Evolutionary conservation across 2,113 vertebrate species (phyloP).

Genomic region (Murina feae): DNA sequence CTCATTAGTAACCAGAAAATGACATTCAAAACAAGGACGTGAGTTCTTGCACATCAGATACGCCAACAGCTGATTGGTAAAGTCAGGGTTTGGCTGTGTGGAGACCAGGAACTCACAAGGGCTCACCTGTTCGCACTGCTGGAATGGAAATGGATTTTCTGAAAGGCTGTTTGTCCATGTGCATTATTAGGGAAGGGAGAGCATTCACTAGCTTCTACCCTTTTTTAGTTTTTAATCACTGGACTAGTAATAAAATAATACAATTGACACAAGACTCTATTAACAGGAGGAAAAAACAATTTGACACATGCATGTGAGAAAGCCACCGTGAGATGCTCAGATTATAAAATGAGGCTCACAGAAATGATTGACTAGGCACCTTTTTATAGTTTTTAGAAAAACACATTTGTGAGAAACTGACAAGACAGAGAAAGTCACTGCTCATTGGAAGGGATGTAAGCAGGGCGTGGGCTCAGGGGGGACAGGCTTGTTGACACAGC

Average conservation of each 20-base stretch:
- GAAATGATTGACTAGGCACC: background rate
- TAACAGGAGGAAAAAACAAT: background rate
- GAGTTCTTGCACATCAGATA: background rate
- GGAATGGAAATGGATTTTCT: background rate
- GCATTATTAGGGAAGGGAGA: background rate
- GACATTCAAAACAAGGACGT: background rate
- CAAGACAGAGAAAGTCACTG: background rate
- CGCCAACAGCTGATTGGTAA: background rate
- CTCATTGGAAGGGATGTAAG: background rate
- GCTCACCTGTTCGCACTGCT: background rate
- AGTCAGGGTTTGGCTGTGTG: fast-evolving
- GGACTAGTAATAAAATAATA: background rate
- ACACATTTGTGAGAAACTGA: background rate
- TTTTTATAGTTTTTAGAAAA: no score
- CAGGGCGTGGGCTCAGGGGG: background rate
- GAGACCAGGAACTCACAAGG: fast-evolving
- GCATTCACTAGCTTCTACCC: background rate
- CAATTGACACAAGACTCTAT: background rate
- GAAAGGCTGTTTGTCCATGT: fast-evolving
- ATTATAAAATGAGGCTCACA: background rate
- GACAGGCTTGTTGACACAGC: background rate
- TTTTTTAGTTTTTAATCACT: background rate
- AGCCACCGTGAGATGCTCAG: background rate
- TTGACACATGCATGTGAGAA: background rate
- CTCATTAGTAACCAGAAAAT: background rate